These are phyloP conservation scores for Electrophaes corylata DNA, from an alignment of 2,888 invertebrate species.

Conservation along the genomic window DNA sequence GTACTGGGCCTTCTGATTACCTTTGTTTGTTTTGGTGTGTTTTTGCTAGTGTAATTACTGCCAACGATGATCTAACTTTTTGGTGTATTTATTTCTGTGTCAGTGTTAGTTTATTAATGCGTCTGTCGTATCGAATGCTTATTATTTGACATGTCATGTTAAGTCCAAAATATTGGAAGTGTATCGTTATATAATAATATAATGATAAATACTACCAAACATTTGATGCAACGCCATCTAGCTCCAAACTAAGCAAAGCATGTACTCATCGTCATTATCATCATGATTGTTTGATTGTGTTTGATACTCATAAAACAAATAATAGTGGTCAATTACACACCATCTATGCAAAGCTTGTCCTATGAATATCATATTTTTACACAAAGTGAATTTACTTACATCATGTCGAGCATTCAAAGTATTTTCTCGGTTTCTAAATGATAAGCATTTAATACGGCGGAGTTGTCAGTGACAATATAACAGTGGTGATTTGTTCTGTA, in stretches of 20 bases:
- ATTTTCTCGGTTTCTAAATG: constrained; percentile 2
- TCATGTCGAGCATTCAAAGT: not conserved
- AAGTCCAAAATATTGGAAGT: too few relatives aligned
- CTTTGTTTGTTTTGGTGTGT: constrained; percentile 6
- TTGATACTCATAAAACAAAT: too few relatives aligned
- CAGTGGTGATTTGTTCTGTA: constrained; percentile 73
- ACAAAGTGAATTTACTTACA: not conserved
- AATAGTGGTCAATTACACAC: too few relatives aligned
- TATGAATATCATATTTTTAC: too few relatives aligned
- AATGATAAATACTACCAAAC: too few relatives aligned
- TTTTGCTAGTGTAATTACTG: not conserved
- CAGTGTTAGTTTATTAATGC: constrained; percentile 56
- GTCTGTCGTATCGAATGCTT: constrained; percentile 49
- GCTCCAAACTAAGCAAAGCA: too few relatives aligned
- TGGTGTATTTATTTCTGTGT: constrained; percentile 42
- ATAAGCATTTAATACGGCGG: constrained; percentile 48
- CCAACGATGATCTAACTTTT: constrained; percentile 11
- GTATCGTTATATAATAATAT: too few relatives aligned
- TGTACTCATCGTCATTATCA: too few relatives aligned
- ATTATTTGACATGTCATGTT: constrained; percentile 3
- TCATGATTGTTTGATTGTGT: too few relatives aligned
- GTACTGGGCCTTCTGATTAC: too few relatives aligned
- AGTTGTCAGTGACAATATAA: constrained; percentile 39
- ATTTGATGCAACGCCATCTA: too few relatives aligned
- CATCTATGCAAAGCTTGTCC: too few relatives aligned